phyloP scores from a whole-genome alignment of 2,797 vertebrate species.

The Epinephelus awoara region DNA sequence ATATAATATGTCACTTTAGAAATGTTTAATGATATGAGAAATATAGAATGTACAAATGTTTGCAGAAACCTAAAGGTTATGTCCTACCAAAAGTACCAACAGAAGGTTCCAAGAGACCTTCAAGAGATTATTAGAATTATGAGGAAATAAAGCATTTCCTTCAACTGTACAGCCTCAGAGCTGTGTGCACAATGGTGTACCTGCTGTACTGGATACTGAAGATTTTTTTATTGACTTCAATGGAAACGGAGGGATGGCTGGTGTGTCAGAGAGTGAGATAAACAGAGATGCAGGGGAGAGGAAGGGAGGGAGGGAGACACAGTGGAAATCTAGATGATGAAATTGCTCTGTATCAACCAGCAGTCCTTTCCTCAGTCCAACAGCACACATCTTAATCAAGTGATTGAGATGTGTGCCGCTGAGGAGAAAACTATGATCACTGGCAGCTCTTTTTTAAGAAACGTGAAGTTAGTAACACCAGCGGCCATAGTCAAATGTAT shows the following conservation, averaged over 20 bases:
- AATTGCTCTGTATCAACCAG: constrained; percentile 42
- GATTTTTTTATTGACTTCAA: constrained; percentile 32
- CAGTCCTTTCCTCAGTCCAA: background rate
- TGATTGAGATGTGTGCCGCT: too few relatives aligned
- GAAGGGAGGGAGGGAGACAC: constrained; percentile 4
- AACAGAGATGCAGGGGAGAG: background rate
- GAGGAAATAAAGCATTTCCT: constrained; percentile 5
- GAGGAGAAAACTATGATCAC: too few relatives aligned
- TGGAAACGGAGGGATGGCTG: constrained; percentile 19
- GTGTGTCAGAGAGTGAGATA: constrained; percentile 30
- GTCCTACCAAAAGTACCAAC: background rate
- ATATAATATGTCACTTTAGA: too few relatives aligned
- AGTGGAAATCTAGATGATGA: constrained; percentile 36
- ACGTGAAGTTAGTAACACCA: too few relatives aligned
- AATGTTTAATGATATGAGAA: too few relatives aligned
- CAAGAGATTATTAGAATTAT: background rate
- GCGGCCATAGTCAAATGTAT: too few relatives aligned
- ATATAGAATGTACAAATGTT: too few relatives aligned
- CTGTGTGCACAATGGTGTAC: background rate
- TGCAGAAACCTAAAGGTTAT: too few relatives aligned
- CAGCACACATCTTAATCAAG: background rate
- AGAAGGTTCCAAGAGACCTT: background rate
- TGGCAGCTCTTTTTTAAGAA: too few relatives aligned
- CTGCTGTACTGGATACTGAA: constrained; percentile 3
- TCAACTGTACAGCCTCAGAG: background rate